A percentile compares a stretch with the other conserved stretches of the same genome.
Evolutionary conservation across 2,797 vertebrate genomes (phyloP).

Genomic region (Neomorphus geoffroyi): DNA sequence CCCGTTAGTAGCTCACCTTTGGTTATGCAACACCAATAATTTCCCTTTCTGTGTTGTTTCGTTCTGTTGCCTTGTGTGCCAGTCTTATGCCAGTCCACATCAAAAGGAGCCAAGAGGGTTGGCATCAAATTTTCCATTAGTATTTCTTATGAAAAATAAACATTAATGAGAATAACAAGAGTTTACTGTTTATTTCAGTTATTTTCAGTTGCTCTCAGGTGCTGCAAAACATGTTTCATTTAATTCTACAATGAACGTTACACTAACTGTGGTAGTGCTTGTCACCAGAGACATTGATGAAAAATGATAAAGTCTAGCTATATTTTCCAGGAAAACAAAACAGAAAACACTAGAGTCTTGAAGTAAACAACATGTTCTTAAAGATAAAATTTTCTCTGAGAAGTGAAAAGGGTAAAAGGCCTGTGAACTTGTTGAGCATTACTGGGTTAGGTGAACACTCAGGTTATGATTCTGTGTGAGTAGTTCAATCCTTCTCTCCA

Average conservation of each 20-base stretch:
- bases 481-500: background rate
- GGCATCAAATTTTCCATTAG: slow-evolving; percentile 17
- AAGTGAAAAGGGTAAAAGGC: background rate
- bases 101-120: background rate
- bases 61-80: background rate
- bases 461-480: background rate
- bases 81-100: background rate
- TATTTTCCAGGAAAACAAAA: background rate
- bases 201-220: slow-evolving; percentile 80
- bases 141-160: slow-evolving; percentile 51
- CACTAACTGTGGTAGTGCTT: background rate
- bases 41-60: background rate
- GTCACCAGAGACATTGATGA: slow-evolving; percentile 49
- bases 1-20: background rate
- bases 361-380: background rate
- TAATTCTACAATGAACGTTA: slow-evolving; percentile 73
- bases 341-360: background rate
- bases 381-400: background rate
- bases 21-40: background rate
- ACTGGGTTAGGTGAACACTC: rapidly evolving
- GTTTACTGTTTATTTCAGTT: slow-evolving; percentile 68
- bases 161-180: slow-evolving; percentile 60
- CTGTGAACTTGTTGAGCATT: background rate
- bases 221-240: slow-evolving; percentile 74
- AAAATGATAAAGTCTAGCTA: slow-evolving; percentile 40